Evolutionary conservation across 2,888 invertebrate species (phyloP).

Genomic region (Noctua comes): DNA sequence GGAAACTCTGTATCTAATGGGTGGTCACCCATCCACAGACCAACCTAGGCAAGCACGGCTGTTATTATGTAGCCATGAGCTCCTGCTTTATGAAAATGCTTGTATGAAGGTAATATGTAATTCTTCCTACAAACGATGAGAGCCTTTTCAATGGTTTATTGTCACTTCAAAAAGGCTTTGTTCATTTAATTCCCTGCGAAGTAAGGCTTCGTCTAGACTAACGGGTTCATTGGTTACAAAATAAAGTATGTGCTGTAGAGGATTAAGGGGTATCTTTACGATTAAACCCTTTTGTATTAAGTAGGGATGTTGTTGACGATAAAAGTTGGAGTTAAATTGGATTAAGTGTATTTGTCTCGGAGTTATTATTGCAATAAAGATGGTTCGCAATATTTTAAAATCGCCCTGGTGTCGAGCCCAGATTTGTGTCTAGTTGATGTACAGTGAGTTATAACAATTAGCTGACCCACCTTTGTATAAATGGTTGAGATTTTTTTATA

Average conservation of each 20-base stretch:
- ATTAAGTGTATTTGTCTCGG: constrained; percentile 20
- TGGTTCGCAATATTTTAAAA: background rate
- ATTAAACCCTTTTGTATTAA: constrained; percentile 48
- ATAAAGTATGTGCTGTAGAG: constrained; percentile 58
- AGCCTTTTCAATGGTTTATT: constrained; percentile 67
- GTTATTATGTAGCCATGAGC: no score
- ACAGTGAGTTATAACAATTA: no score
- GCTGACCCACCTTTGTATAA: no score
- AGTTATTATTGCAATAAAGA: background rate
- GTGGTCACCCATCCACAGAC: no score
- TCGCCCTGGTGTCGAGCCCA: background rate
- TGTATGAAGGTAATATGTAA: constrained; percentile 34
- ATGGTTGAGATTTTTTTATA: no score
- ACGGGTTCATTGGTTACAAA: constrained; percentile 67
- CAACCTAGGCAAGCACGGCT: no score
- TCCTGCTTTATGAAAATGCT: constrained; percentile 2
- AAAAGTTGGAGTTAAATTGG: constrained; percentile 16
- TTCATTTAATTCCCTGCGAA: constrained; percentile 72
- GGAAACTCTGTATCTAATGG: no score
- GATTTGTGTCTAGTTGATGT: background rate
- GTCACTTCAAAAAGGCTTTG: constrained; percentile 72
- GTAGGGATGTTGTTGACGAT: constrained; percentile 21
- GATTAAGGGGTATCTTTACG: constrained; percentile 61
- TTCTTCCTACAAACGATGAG: constrained; percentile 42
- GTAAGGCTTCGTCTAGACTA: constrained; percentile 86